Base-by-base conservation (phyloP, 2,113 vertebrate species). In the Vireo altiloquus region DNA sequence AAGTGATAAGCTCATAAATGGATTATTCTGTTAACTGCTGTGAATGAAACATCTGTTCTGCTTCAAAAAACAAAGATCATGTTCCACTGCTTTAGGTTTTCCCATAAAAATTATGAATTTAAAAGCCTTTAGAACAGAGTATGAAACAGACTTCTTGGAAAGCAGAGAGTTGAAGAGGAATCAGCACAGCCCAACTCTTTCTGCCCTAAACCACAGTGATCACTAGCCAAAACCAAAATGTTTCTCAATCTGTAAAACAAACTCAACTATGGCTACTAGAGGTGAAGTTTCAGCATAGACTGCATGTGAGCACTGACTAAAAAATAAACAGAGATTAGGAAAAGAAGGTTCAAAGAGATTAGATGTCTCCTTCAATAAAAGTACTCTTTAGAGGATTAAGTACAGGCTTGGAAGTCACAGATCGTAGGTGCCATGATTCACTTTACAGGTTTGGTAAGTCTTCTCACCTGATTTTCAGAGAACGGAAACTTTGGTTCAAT, bases 401-500 rank as follows among this genome's bases (percentile, higher is more conserved):
- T 61, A 56, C 14, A 66, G 21, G 33, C 47, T 76, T 70, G 5
- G 18, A 79, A 92, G 65, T 52, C n/a, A 33, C 3, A 80, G 7
- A 68, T 35, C 0, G 0, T 2, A 21, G 2, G 4, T 46, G 39
- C 15, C 33, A 31, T 1, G 14, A 72, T 30, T 78, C 69, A 39
- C 23, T 80, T 42, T 39, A 63, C 27, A 28, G 10, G 10, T 44
- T 52, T 63, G 47, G 8, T 21, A 31, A 46, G 13, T 50, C 20
- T 14, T 59, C 97, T 98, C 98, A 99, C 99, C 98, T 99, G 99
- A 96, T 99, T 99, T 97, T 99, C 99, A 94, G 98, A 98, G 97
- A 99, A 99, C 64, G 99, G 99, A 94, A 99, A 99, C 97, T 99
- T 99, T 61, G 99, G 98, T 94, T 99, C 99, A 60, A 99, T 98